Percentiles rank a stretch among this genome's conserved stretches.
Conservation (phyloP, 2,113 vertebrate genomes). For the Laticauda laticaudata region DNA sequence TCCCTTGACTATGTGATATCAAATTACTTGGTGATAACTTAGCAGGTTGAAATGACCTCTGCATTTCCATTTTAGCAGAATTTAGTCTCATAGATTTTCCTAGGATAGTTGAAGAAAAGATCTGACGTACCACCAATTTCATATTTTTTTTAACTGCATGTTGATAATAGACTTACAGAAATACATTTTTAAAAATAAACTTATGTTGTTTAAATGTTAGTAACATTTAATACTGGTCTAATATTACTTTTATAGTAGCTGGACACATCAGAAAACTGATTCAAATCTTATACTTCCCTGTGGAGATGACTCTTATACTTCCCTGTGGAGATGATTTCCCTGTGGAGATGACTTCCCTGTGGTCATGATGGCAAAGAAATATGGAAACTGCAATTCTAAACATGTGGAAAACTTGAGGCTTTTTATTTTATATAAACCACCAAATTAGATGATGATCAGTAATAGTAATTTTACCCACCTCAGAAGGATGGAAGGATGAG, state of each 20-base stretch:
- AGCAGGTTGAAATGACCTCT: conserved; percentile 41
- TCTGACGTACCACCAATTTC: background rate
- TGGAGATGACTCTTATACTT: background rate
- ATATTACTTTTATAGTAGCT: background rate
- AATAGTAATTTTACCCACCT: no score
- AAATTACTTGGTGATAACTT: conserved; percentile 23
- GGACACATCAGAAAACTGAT: background rate
- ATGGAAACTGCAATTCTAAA: background rate
- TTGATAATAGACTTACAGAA: background rate
- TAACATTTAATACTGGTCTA: background rate
- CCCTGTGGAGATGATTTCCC: background rate
- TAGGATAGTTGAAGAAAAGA: conserved; percentile 14
- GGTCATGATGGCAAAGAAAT: background rate
- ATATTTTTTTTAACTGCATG: conserved; percentile 9
- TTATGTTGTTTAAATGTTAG: conserved; percentile 9
- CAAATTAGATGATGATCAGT: background rate
- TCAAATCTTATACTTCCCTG: background rate
- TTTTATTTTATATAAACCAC: background rate
- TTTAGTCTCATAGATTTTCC: background rate
- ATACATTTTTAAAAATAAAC: background rate
- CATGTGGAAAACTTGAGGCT: background rate
- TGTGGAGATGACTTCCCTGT: background rate
- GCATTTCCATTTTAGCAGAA: conserved; percentile 30
- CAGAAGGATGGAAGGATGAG: no score
- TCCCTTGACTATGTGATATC: conserved; percentile 11